These are phyloP conservation scores for Plectropomus leopardus DNA, from an alignment of 2,113 vertebrate genomes.

Conservation along the genomic window DNA sequence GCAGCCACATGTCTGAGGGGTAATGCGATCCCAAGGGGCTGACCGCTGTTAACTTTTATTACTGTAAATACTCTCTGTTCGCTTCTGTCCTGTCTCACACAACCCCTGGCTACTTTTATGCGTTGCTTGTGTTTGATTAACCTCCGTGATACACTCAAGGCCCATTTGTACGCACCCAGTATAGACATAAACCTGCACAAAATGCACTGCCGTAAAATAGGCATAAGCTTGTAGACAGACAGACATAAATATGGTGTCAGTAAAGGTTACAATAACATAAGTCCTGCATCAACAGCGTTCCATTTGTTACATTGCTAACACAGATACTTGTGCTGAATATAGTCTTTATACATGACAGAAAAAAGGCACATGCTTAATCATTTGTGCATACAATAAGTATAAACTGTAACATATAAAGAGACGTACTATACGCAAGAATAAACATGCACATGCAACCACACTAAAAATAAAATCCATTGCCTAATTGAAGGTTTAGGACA, in stretches of 20 bases:
- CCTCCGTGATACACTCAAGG: constrained; percentile 69
- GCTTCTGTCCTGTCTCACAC: constrained; percentile 71
- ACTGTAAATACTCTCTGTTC: constrained; percentile 80
- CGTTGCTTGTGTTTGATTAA: constrained; percentile 78
- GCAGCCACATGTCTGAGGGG: constrained; percentile 80
- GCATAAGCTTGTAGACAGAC: constrained; percentile 28
- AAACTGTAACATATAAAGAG: constrained; percentile 22
- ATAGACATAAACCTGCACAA: constrained; percentile 61
- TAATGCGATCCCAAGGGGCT: constrained; percentile 82
- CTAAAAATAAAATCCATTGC: constrained; percentile 26
- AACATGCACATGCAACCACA: background rate
- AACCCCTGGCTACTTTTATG: constrained; percentile 71
- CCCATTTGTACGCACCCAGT: constrained; percentile 71
- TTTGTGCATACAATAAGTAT: constrained; percentile 13
- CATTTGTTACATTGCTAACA: constrained; percentile 50
- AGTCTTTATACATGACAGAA: constrained; percentile 7
- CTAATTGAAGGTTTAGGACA: constrained; percentile 56
- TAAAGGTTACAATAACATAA: constrained; percentile 69
- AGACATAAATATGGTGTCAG: constrained; percentile 71
- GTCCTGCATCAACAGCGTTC: constrained; percentile 57
- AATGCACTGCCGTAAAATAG: constrained; percentile 58
- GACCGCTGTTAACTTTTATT: constrained; percentile 84
- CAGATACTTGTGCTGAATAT: constrained; percentile 12
- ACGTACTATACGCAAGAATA: background rate
- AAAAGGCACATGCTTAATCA: background rate